phyloP scores from a whole-genome alignment of 2,797 vertebrate species.

The Setipinna tenuifilis region DNA sequence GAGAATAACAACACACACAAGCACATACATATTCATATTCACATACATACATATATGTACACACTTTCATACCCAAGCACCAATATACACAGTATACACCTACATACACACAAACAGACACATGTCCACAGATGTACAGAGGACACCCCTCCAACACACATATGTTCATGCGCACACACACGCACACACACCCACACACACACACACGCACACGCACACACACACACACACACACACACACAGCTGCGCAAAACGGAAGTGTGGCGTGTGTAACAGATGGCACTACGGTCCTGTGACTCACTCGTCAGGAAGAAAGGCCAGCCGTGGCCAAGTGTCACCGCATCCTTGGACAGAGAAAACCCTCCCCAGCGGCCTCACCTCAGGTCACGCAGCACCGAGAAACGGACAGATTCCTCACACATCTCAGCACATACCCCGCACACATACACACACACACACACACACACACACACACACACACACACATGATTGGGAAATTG shows the following conservation, averaged over 20 bases:
- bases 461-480: conserved; percentile 31
- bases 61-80: too few species aligned
- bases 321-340: conserved; percentile 40
- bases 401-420: neutral
- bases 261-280: neutral
- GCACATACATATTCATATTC: neutral
- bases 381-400: neutral
- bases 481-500: conserved; percentile 1
- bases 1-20: too few species aligned
- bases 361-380: neutral
- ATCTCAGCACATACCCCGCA: conserved; percentile 44
- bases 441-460: neutral
- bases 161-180: conserved; percentile 23
- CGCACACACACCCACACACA: neutral
- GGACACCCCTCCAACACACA: conserved; percentile 58
- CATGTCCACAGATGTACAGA: conserved; percentile 57
- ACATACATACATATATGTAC: conserved; percentile 33
- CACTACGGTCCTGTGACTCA: neutral
- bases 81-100: conserved; percentile 38
- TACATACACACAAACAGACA: neutral
- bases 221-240: neutral
- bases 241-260: neutral
- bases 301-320: neutral
- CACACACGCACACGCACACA: neutral
- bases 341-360: neutral